phyloP scores from a whole-genome alignment of 2,797 vertebrate genomes.

The Spheniscus humboldti region DNA sequence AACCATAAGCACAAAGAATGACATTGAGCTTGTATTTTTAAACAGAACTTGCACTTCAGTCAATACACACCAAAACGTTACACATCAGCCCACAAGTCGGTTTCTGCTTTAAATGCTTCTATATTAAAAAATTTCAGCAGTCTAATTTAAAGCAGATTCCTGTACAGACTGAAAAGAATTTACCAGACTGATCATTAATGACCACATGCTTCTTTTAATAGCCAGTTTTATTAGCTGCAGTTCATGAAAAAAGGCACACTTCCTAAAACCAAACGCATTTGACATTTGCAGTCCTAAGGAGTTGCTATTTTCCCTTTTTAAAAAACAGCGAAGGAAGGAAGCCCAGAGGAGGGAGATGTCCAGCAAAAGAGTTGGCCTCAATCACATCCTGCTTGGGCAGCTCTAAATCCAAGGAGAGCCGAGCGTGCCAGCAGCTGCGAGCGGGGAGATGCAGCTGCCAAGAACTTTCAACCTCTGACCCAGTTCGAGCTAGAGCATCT shows the following conservation, averaged over 20 bases:
- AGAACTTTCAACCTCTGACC: conserved; percentile 26
- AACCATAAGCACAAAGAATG: neutral
- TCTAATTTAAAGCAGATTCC: conserved; percentile 43
- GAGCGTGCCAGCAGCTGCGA: conserved; percentile 44
- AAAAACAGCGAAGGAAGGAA: conserved; percentile 47
- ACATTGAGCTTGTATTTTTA: neutral
- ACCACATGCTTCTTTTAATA: neutral
- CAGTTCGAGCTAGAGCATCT: neutral
- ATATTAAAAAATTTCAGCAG: neutral
- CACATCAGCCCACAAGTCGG: neutral
- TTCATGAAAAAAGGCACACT: neutral
- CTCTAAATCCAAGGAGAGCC: conserved; percentile 16
- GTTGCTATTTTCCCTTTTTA: neutral
- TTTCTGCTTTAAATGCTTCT: conserved; percentile 3
- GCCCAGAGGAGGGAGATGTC: conserved; percentile 45
- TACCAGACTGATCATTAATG: conserved; percentile 9
- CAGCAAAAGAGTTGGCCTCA: conserved; percentile 46
- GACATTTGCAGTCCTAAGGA: conserved; percentile 19
- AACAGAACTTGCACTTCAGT: neutral
- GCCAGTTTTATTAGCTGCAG: conserved; percentile 4
- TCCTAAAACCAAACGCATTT: neutral
- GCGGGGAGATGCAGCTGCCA: conserved; percentile 15
- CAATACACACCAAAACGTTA: neutral
- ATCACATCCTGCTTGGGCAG: conserved; percentile 61
- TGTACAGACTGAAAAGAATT: neutral